Percentiles rank a stretch among this genome's conserved stretches.
Evolutionary conservation across 2,888 invertebrate genomes (phyloP).

Genomic region (Coleophora flavipennella): DNA sequence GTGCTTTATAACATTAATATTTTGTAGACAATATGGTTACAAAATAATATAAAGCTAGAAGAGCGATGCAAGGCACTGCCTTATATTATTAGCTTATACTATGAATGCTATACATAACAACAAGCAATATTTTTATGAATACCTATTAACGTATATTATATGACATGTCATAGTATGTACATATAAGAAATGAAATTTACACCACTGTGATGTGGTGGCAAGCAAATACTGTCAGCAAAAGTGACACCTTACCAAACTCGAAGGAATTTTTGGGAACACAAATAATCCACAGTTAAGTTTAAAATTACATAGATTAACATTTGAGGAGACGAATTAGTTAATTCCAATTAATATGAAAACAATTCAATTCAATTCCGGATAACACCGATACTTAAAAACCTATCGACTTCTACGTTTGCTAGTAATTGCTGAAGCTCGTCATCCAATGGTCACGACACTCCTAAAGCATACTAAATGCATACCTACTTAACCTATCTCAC

Average conservation of each 20-base stretch:
- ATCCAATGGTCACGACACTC: conserved; percentile 26
- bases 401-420: conserved; percentile 11
- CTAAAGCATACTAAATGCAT: conserved; percentile 32
- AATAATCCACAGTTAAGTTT: too few relatives aligned
- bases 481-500: conserved; percentile 20
- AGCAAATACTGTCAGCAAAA: too few relatives aligned
- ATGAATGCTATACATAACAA: conserved; percentile 1
- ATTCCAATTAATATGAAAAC: not conserved
- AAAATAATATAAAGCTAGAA: conserved; percentile 17
- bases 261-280: not conserved
- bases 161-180: too few relatives aligned
- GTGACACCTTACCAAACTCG: not conserved
- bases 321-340: not conserved
- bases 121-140: not conserved
- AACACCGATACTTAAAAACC: not conserved
- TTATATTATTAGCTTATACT: conserved; percentile 20
- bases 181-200: too few relatives aligned
- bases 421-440: conserved; percentile 38
- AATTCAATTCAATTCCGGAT: conserved; percentile 2
- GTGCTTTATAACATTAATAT: too few relatives aligned
- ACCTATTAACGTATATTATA: too few relatives aligned
- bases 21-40: conserved; percentile 14
- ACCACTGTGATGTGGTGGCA: too few relatives aligned
- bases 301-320: not conserved
- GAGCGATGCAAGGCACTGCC: conserved; percentile 50